Conservation (phyloP, 2,888 invertebrate species). For the Autographa pulchrina region DNA sequence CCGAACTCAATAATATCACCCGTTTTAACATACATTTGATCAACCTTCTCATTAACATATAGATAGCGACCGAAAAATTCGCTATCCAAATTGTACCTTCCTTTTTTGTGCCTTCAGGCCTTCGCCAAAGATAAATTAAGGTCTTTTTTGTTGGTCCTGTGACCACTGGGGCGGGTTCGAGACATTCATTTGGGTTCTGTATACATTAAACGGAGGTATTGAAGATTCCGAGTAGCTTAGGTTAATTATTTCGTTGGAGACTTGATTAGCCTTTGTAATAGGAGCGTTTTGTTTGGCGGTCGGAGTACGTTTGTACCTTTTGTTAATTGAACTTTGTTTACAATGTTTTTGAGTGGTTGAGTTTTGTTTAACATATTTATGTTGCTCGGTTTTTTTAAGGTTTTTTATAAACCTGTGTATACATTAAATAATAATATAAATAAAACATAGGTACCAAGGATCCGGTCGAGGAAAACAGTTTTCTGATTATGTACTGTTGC, state of each 20-base stretch:
- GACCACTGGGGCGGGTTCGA: slow-evolving; percentile 68
- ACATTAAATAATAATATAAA: no score
- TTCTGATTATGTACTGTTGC: no score
- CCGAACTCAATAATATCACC: slow-evolving; percentile 70
- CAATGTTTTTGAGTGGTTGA: slow-evolving; percentile 39
- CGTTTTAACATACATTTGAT: slow-evolving; percentile 80
- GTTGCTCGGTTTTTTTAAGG: slow-evolving; percentile 9
- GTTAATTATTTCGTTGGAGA: slow-evolving; percentile 68
- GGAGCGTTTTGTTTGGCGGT: slow-evolving; percentile 57
- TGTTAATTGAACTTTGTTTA: slow-evolving; percentile 60
- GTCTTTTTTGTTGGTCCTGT: slow-evolving; percentile 68
- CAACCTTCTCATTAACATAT: slow-evolving; percentile 79
- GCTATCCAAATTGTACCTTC: slow-evolving; percentile 73
- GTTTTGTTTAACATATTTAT: slow-evolving; percentile 44
- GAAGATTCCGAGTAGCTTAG: slow-evolving; percentile 65
- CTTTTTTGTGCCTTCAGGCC: slow-evolving; percentile 71
- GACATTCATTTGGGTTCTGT: slow-evolving; percentile 70
- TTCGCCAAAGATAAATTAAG: slow-evolving; percentile 74
- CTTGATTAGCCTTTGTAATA: slow-evolving; percentile 58
- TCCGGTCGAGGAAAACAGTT: no score
- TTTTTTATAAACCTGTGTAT: no score
- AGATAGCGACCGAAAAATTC: slow-evolving; percentile 75
- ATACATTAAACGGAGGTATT: slow-evolving; percentile 66
- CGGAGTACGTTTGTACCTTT: slow-evolving; percentile 50
- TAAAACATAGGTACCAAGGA: not conserved